Evolutionary conservation across 2,888 invertebrate genomes (phyloP).

Genomic region (Synergus japonicus): DNA sequence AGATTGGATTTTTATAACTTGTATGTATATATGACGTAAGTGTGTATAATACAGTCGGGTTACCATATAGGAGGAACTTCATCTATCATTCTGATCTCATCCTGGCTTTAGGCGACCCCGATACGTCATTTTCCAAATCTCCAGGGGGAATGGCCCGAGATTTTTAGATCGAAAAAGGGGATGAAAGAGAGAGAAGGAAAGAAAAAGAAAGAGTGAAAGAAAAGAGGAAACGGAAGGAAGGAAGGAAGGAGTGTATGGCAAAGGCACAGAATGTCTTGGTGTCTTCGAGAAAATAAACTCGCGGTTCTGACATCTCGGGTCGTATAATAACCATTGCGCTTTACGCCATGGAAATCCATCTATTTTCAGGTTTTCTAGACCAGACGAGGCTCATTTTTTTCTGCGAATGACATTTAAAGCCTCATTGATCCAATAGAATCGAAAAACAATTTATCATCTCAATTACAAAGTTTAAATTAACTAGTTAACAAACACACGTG

Average conservation of each 20-base stretch:
- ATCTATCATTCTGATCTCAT: constrained; percentile 69
- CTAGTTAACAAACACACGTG: too few species aligned
- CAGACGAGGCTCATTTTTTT: constrained; percentile 40
- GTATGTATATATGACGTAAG: constrained; percentile 1
- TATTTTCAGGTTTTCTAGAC: constrained; percentile 49
- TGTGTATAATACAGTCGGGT: constrained; percentile 59
- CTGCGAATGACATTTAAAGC: constrained; percentile 14
- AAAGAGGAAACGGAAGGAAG: constrained; percentile 30
- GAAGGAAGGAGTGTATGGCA: neutral
- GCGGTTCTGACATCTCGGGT: constrained; percentile 50
- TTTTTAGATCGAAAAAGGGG: constrained; percentile 55
- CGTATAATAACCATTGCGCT: constrained; percentile 42
- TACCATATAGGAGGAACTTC: constrained; percentile 60
- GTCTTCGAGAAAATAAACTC: constrained; percentile 51
- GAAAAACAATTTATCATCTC: neutral
- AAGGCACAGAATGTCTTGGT: constrained; percentile 32
- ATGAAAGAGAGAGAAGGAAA: constrained; percentile 19
- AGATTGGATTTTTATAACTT: neutral
- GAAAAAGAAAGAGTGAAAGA: constrained; percentile 17
- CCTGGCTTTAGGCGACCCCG: constrained; percentile 66
- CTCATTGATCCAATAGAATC: neutral
- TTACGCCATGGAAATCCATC: constrained; percentile 42
- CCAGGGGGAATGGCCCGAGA: constrained; percentile 54
- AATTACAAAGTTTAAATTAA: too few species aligned
- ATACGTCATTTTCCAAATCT: constrained; percentile 69